These are phyloP conservation scores for Pinna nobilis DNA, from an alignment of 1,140 invertebrate genomes.

Conservation along the genomic window DNA sequence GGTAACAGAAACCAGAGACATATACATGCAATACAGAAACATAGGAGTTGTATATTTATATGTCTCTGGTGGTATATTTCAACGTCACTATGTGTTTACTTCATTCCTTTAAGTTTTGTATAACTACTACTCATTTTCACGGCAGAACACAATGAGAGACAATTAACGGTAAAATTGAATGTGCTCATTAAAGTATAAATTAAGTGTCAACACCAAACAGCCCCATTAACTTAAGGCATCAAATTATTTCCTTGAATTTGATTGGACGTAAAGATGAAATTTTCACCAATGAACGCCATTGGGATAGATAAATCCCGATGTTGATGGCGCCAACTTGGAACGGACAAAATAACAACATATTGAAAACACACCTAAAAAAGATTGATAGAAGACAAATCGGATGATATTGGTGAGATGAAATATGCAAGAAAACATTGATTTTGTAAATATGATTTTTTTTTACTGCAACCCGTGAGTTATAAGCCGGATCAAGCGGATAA, in stretches of 20 bases:
- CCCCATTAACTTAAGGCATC: background rate
- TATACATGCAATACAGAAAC: no score
- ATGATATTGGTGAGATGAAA: conserved; percentile 7
- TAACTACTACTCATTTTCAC: no score
- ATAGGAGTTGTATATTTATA: no score
- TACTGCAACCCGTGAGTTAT: background rate
- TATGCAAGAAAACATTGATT: background rate
- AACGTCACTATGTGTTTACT: no score
- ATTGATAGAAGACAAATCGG: background rate
- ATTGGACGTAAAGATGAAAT: conserved; percentile 10
- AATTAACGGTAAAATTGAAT: no score
- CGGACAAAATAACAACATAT: conserved; percentile 27
- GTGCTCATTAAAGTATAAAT: no score
- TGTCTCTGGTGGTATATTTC: no score
- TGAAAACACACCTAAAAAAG: no score
- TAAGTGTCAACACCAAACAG: conserved; percentile 6
- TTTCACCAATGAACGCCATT: conserved; percentile 29
- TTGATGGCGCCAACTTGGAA: conserved; percentile 53
- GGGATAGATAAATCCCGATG: conserved; percentile 30
- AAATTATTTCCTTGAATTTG: background rate
- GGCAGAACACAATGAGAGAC: no score
- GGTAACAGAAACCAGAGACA: no score
- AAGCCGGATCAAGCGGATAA: background rate
- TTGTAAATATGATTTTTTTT: background rate
- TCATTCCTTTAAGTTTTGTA: no score